Evolutionary conservation across 1,140 invertebrate species (phyloP).

Genomic region (Conus ventricosus): DNA sequence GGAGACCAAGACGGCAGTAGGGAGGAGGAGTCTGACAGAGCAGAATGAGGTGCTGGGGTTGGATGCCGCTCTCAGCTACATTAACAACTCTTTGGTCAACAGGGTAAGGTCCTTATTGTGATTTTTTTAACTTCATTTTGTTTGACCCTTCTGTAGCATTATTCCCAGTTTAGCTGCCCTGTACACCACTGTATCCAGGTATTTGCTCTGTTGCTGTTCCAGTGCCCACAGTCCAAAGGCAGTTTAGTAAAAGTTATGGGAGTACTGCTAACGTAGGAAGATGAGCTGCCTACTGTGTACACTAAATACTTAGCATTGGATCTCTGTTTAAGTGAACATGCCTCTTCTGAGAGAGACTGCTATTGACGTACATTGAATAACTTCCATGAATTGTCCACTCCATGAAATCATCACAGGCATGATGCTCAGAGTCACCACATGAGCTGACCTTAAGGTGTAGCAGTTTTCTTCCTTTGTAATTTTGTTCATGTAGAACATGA

Average conservation of each 20-base stretch:
- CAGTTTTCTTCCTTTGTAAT: too few relatives aligned
- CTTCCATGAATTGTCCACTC: too few relatives aligned
- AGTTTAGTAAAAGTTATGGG: background rate
- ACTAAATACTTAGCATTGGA: too few relatives aligned
- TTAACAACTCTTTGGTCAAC: slow-evolving; percentile 81
- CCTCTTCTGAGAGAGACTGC: too few relatives aligned
- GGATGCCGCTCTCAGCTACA: slow-evolving; percentile 95
- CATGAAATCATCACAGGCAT: too few relatives aligned
- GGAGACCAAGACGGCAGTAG: slow-evolving; percentile 93
- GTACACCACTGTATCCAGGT: background rate
- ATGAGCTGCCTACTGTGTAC: too few relatives aligned
- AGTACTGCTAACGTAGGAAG: background rate
- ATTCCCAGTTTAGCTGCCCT: background rate
- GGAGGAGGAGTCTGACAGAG: slow-evolving; percentile 95
- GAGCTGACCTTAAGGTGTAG: too few relatives aligned
- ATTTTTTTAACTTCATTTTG: background rate
- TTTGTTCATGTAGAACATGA: too few relatives aligned
- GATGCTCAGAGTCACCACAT: too few relatives aligned
- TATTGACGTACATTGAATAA: too few relatives aligned
- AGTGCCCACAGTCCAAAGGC: background rate
- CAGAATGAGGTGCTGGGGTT: slow-evolving; percentile 90
- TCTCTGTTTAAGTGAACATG: too few relatives aligned
- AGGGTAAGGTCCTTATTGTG: background rate
- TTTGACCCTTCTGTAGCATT: background rate
- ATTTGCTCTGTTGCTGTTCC: background rate